Conservation (phyloP, 2,113 vertebrate genomes). For the Porphyrio hochstetteri region DNA sequence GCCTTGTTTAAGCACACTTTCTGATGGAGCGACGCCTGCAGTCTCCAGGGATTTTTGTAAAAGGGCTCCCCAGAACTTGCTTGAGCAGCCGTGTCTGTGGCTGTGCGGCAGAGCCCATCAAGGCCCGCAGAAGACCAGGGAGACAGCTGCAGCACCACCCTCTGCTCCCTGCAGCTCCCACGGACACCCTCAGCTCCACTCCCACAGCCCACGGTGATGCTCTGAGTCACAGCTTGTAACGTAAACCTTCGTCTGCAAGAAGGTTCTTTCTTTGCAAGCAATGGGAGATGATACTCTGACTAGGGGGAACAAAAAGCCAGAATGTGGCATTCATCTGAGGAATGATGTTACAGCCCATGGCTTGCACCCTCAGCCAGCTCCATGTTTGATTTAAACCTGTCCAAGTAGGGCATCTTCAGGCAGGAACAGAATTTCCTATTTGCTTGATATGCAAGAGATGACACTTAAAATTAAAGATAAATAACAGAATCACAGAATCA, state of each 20-base stretch:
- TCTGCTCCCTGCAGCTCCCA: background rate
- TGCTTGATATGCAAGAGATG: background rate
- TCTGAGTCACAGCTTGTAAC: background rate
- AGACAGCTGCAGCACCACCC: background rate
- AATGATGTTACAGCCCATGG: background rate
- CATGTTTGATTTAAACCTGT: background rate
- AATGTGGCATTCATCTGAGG: background rate
- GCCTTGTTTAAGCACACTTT: background rate
- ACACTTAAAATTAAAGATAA: background rate
- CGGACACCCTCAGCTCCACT: background rate
- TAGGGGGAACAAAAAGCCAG: background rate
- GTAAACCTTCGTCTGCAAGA: background rate
- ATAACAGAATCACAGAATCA: background rate
- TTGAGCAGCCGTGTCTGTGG: rapidly evolving
- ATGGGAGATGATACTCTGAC: background rate
- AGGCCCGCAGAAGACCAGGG: background rate
- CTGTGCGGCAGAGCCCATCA: background rate
- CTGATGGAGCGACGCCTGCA: background rate
- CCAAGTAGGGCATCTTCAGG: background rate
- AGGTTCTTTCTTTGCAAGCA: background rate
- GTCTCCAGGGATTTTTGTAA: background rate
- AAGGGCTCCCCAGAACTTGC: background rate
- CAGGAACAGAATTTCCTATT: background rate
- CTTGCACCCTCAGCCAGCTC: background rate
- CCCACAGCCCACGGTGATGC: background rate